Evolutionary conservation across 2,113 vertebrate species (phyloP).

Genomic region (Oxyruncus cristatus): DNA sequence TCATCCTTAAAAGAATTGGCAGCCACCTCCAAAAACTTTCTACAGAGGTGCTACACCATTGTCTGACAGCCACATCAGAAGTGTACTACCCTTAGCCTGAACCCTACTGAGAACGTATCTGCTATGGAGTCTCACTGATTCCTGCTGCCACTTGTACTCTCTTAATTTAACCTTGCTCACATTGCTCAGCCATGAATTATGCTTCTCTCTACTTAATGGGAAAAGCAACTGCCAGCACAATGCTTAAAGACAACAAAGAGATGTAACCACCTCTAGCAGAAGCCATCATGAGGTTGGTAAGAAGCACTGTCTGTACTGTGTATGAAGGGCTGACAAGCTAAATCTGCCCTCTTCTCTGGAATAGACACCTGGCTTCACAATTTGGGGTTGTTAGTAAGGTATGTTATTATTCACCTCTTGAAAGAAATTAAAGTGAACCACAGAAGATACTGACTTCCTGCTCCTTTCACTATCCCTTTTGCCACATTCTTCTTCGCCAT

Average conservation of each 20-base stretch:
- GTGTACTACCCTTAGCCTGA: neutral
- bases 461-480: neutral
- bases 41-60: neutral
- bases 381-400: neutral
- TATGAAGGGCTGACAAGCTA: neutral
- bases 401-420: neutral
- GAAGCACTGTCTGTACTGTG: neutral
- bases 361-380: neutral
- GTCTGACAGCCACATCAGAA: fast-evolving
- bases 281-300: neutral
- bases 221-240: neutral
- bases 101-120: fast-evolving
- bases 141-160: neutral
- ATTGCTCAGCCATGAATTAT: neutral
- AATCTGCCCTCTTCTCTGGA: neutral
- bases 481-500: neutral
- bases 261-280: neutral
- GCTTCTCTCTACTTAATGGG: neutral
- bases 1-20: neutral
- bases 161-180: neutral
- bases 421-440: neutral
- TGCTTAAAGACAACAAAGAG: neutral
- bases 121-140: neutral
- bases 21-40: neutral
- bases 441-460: neutral